Conservation (phyloP, 53 echinoderm and acorn worm genomes). For the Stichopus horrens region DNA sequence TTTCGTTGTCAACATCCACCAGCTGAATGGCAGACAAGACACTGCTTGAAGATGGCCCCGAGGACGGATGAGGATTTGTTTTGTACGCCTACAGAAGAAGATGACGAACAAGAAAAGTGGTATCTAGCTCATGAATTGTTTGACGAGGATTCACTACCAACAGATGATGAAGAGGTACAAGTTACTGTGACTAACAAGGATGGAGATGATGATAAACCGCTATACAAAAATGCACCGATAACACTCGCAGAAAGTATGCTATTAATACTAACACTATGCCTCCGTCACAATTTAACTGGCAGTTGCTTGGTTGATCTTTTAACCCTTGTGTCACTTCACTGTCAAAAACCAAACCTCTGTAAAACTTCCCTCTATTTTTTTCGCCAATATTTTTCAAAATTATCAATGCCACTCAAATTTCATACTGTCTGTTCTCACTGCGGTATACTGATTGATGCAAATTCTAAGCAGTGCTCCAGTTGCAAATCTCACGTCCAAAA, state of each 20-base stretch:
- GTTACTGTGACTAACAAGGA: too few relatives aligned
- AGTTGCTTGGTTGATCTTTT: neutral
- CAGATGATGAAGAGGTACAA: too few relatives aligned
- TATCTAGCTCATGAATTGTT: too few relatives aligned
- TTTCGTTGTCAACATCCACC: too few relatives aligned
- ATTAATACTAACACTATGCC: neutral
- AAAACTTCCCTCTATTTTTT: neutral
- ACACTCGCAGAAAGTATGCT: neutral
- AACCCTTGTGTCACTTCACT: neutral
- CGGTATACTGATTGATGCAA: neutral
- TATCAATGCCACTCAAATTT: neutral
- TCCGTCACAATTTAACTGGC: neutral
- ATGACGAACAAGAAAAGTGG: too few relatives aligned
- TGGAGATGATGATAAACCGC: neutral
- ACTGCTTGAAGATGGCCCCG: too few relatives aligned
- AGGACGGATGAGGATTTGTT: too few relatives aligned
- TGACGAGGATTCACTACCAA: too few relatives aligned
- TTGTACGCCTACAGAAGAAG: too few relatives aligned
- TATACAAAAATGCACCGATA: neutral
- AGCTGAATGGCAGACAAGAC: too few relatives aligned
- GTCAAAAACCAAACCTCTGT: neutral
- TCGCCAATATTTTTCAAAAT: neutral
- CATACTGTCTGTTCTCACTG: neutral
- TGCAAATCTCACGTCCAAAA: too few relatives aligned
- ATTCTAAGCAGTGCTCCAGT: neutral